A percentile compares a stretch with the other conserved stretches of the same genome.
Conservation (phyloP, 1,140 invertebrate genomes). For the Aricia agestis region DNA sequence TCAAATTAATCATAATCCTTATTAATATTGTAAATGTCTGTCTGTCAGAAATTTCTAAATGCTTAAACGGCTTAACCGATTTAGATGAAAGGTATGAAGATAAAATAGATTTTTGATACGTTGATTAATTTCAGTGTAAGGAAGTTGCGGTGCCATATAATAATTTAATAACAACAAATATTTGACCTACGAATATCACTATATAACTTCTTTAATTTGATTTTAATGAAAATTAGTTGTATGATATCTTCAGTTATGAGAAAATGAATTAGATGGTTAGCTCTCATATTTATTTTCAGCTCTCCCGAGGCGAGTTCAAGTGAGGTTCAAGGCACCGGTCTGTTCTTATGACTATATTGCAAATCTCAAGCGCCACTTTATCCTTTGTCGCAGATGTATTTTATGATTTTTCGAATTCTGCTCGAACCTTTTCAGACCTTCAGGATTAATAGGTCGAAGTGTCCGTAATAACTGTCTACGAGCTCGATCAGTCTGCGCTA, state of each 20-base stretch:
- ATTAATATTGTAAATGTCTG: too few relatives aligned
- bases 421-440: conserved; percentile 1
- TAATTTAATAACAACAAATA: too few relatives aligned
- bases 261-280: background rate
- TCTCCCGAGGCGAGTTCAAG: background rate
- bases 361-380: background rate
- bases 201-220: too few relatives aligned
- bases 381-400: conserved; percentile 12
- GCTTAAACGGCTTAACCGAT: too few relatives aligned
- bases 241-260: background rate
- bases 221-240: background rate
- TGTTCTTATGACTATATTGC: conserved; percentile 15
- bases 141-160: too few relatives aligned
- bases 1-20: too few relatives aligned
- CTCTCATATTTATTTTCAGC: background rate
- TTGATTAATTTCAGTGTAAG: too few relatives aligned
- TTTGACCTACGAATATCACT: too few relatives aligned
- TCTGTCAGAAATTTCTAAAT: too few relatives aligned
- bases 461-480: conserved; percentile 5
- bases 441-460: conserved; percentile 1
- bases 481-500: background rate
- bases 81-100: too few relatives aligned
- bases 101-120: too few relatives aligned
- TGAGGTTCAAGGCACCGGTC: background rate
- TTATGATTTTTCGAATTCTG: conserved; percentile 5